Evolutionary conservation across 2,888 invertebrate species (phyloP), one percentile per base, ranked within the genome.

Genomic region (Agrilus cyanescens): DNA sequence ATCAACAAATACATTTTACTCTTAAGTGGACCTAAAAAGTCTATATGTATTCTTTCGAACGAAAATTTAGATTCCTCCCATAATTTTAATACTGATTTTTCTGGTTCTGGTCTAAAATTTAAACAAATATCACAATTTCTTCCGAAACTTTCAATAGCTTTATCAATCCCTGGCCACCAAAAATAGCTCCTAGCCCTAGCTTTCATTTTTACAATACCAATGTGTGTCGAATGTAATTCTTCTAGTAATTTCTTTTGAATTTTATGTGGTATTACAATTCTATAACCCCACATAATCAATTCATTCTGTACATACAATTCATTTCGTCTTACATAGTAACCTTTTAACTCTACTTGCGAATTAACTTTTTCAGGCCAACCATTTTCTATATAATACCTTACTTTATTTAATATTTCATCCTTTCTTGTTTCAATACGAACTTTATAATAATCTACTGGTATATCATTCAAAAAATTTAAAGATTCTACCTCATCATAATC

Each of bases 11-110:
- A 66, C 41, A 55, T 57, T 14, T 45, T 45, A 4, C 53, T 56
- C 5, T 53, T 34, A 31, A 61, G 45, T 30, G 63, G 66, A 7
- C 65, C 66, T 12, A 65, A 63, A 53, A 62, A 67, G 50, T 69
- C 68, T 12, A 65, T 52, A 51, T 69, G 67, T 4, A 68, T 47
- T 13, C 67, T 50, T 42, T 62, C 52, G 60, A 61, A 63, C 10
- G 57, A 55, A 39, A 50, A 45, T 5, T 43, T 47, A 16, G 61
- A 46, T 42, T 50, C 53, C 18, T 45, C 47, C 46, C 54, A 56
- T 25, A 54, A 46, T 25, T 46, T 44, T 16, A 53, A 38, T 32
- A 13, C 34, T 12, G 50, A 49, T 52, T 56, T 59, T 12, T 45
- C 43, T 35, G 58, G 54, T 18, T 53, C 51, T 43, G 54, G 56